Evolutionary conservation across 1,140 invertebrate genomes (phyloP).

Genomic region (Eumaeus atala): DNA sequence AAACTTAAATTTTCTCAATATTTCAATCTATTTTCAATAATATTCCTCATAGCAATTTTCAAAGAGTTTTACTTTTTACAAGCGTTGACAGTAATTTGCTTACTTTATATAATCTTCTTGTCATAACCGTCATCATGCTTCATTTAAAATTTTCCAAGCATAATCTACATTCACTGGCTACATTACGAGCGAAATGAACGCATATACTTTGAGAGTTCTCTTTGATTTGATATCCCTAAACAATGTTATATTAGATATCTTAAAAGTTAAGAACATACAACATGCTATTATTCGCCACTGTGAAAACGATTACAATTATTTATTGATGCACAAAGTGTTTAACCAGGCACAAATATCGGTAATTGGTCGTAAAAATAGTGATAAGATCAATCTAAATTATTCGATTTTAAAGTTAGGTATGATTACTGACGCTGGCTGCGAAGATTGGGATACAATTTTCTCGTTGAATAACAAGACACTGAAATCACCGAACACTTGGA

Average conservation of each 20-base stretch:
- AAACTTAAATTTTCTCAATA: no score
- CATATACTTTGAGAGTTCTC: no score
- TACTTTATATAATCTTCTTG: slow-evolving; percentile 4
- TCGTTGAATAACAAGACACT: neutral
- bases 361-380: neutral
- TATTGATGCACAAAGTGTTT: slow-evolving; percentile 30
- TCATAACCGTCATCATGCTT: slow-evolving; percentile 15
- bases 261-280: slow-evolving; percentile 39
- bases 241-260: slow-evolving; percentile 27
- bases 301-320: slow-evolving; percentile 20
- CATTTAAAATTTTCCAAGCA: no score
- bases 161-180: no score
- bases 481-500: slow-evolving; percentile 28
- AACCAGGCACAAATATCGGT: slow-evolving; percentile 3
- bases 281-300: slow-evolving; percentile 39
- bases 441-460: slow-evolving; percentile 28
- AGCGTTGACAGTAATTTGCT: neutral
- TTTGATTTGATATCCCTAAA: neutral
- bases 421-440: slow-evolving; percentile 39
- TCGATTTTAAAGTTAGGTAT: slow-evolving; percentile 32
- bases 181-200: no score
- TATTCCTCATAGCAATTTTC: no score
- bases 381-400: neutral
- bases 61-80: no score
- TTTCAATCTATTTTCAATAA: no score